Conservation (phyloP, 2,113 vertebrate genomes). For the Apeltes quadracus region DNA sequence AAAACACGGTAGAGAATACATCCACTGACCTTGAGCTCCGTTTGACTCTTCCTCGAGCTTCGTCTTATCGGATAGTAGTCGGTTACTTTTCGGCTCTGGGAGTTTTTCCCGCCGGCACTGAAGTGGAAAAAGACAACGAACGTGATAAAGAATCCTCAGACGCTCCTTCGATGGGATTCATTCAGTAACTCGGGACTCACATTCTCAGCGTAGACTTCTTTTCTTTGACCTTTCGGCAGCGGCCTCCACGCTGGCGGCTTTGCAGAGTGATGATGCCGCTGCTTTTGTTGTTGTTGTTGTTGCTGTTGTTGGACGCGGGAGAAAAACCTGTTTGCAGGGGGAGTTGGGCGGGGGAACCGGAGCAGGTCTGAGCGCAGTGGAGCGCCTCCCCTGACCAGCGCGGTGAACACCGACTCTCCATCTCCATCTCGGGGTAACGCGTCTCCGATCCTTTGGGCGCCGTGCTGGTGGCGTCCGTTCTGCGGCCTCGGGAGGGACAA, state of each 20-base stretch:
- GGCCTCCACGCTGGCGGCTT: slow-evolving; percentile 70
- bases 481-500: slow-evolving; percentile 58
- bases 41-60: slow-evolving; percentile 93
- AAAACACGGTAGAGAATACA: too few relatives aligned
- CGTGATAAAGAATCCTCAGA: background rate
- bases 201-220: slow-evolving; percentile 81
- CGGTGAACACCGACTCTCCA: slow-evolving; percentile 72
- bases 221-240: slow-evolving; percentile 77
- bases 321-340: slow-evolving; percentile 46
- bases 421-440: slow-evolving; percentile 78
- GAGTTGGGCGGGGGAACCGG: slow-evolving; percentile 33
- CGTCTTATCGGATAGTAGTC: slow-evolving; percentile 94
- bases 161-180: too few relatives aligned
- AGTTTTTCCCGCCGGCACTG: slow-evolving; percentile 74
- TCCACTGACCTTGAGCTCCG: slow-evolving; percentile 87
- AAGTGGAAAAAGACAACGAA: background rate
- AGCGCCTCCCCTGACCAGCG: slow-evolving; percentile 62
- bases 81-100: slow-evolving; percentile 90
- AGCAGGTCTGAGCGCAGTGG: slow-evolving; percentile 31
- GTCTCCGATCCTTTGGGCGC: slow-evolving; percentile 26
- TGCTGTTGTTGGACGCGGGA: slow-evolving; percentile 50
- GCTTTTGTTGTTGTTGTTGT: slow-evolving; percentile 48
- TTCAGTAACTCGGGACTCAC: slow-evolving; percentile 68
- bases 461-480: slow-evolving; percentile 65
- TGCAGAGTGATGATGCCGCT: slow-evolving; percentile 46